Percentiles rank a stretch among this genome's conserved stretches.
Evolutionary conservation across 2,113 vertebrate species (phyloP).

Genomic region (Nannospalax galili): DNA sequence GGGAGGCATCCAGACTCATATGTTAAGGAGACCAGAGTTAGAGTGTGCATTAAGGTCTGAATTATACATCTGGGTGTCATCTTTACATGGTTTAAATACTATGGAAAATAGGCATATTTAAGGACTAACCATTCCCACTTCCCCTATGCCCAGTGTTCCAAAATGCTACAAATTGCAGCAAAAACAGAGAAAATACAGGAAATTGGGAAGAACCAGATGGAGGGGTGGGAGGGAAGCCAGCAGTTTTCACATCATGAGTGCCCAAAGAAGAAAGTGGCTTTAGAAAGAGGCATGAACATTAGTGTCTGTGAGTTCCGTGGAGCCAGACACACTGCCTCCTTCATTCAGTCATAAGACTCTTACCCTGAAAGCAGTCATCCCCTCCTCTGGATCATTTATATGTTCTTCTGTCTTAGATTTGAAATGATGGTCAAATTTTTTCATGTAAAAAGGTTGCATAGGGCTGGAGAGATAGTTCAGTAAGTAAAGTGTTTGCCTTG

Average conservation of each 20-base stretch:
- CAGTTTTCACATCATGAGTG: neutral
- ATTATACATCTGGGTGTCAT: neutral
- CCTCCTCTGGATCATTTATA: neutral
- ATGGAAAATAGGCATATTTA: neutral
- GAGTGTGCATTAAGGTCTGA: neutral
- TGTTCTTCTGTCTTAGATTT: neutral
- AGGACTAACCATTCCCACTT: neutral
- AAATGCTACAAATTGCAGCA: neutral
- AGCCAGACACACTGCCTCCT: neutral
- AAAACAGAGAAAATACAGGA: neutral
- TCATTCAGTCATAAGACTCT: neutral
- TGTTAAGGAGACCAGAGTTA: neutral
- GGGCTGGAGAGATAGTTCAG: neutral
- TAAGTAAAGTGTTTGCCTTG: neutral
- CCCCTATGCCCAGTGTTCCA: neutral
- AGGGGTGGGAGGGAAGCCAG: neutral
- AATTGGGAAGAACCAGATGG: neutral
- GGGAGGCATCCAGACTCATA: neutral
- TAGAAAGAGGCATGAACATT: neutral
- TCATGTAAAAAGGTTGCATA: neutral
- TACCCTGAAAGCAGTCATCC: neutral
- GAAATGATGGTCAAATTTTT: slow-evolving; percentile 1
- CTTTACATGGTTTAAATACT: neutral
- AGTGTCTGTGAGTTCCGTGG: neutral
- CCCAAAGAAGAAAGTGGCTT: neutral